phyloP scores from a whole-genome alignment of 2,888 invertebrate species.

The Eucera pruinosa region DNA sequence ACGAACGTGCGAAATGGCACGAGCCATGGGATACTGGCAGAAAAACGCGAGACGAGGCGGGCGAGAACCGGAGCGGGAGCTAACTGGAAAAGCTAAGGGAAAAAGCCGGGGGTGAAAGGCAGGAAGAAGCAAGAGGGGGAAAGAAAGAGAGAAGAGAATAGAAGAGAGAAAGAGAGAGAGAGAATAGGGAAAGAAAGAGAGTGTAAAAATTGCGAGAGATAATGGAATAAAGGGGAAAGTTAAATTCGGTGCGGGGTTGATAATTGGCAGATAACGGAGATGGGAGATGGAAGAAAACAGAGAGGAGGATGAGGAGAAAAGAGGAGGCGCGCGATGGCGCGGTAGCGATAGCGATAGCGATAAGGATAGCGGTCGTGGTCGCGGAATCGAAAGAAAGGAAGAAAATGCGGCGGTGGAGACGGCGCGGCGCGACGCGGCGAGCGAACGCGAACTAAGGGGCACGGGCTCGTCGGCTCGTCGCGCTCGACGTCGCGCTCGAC shows the following conservation, averaged over 20 bases:
- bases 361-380: slow-evolving; percentile 22
- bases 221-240: not conserved
- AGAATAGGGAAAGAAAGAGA: no score
- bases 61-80: not conserved
- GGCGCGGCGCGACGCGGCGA: slow-evolving; percentile 72
- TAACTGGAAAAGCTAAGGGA: not conserved
- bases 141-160: not conserved
- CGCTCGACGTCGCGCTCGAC: slow-evolving; percentile 69
- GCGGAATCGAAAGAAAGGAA: slow-evolving; percentile 31
- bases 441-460: slow-evolving; percentile 70
- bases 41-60: not conserved
- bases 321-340: not conserved
- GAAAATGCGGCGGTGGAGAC: slow-evolving; percentile 53
- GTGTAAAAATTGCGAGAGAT: not conserved
- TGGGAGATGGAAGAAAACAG: no score
- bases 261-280: not conserved
- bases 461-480: slow-evolving; percentile 64
- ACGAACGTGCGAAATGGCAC: not conserved
- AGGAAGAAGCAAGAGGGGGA: not conserved
- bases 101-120: not conserved
- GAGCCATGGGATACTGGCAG: not conserved
- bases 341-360: no score
- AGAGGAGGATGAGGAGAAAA: no score
- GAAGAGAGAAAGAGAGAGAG: no score
- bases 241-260: not conserved